Evolutionary conservation across 2,888 invertebrate species (phyloP).

Genomic region (Lepas anatifera): DNA sequence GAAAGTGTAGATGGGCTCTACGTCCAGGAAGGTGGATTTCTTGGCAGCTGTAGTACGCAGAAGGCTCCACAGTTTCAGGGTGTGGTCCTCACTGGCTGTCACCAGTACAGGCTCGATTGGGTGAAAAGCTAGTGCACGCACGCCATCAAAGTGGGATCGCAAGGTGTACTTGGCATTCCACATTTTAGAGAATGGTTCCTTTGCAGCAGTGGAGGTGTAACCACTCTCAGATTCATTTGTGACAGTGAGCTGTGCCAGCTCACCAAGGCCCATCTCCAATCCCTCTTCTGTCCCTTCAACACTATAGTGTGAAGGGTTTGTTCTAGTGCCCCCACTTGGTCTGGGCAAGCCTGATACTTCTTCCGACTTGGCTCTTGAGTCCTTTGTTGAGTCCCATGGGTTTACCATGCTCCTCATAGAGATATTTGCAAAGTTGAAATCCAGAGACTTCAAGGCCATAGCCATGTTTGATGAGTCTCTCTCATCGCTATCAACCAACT

Average conservation of each 20-base stretch:
- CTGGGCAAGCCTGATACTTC: neutral
- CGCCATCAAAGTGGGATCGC: slow-evolving; percentile 86
- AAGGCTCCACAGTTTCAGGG: slow-evolving; percentile 97
- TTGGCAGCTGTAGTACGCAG: slow-evolving; percentile 96
- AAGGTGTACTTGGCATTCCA: slow-evolving; percentile 96
- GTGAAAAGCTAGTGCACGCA: slow-evolving; percentile 82
- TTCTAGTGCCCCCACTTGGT: neutral
- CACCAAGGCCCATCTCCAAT: slow-evolving; percentile 57
- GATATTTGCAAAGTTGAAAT: neutral
- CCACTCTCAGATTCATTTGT: slow-evolving; percentile 85
- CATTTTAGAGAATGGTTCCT: slow-evolving; percentile 51
- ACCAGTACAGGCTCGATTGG: slow-evolving; percentile 91
- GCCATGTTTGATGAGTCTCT: neutral
- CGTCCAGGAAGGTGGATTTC: slow-evolving; percentile 87
- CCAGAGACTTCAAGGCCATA: slow-evolving; percentile 2
- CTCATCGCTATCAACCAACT: slow-evolving; percentile 20
- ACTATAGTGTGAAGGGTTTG: neutral
- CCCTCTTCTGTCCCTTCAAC: neutral
- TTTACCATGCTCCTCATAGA: neutral
- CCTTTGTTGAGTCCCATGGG: neutral
- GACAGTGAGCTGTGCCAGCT: slow-evolving; percentile 90
- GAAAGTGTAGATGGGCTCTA: slow-evolving; percentile 98
- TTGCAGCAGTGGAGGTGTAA: neutral
- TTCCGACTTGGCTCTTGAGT: no score
- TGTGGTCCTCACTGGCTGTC: slow-evolving; percentile 97